Evolutionary conservation across 2,888 invertebrate species (phyloP), one percentile per base, ranked within the genome.

Genomic region (Callimorpha dominula): DNA sequence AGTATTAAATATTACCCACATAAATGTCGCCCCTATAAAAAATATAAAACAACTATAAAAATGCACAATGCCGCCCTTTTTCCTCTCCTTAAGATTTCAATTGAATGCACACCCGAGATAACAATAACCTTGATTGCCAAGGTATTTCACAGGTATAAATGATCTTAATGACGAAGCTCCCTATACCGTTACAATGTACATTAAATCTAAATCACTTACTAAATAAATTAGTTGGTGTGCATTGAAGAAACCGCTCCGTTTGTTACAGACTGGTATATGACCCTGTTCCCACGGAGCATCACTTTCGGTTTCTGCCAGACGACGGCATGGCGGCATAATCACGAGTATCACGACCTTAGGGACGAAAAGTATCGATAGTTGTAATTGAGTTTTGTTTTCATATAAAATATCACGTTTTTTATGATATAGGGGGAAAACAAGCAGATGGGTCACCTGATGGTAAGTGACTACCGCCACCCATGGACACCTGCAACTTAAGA

Each of bases 271-370:
- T 40, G 78, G 63, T 60, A 67, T 71, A 69, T 82, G 85, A 71
- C 82, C 87, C 77, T 76, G 82, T 87, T 87, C 87, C 80, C 86
- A 87, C 81, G 81, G 68, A 66, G 70, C 82, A 85, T 78, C 83
- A 86, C 88, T 87, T 87, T 88, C 87, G 75, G 83, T 88, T 87
- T 88, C 85, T 72, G 69, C 74, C 73, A 82, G 84, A 84, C 81
- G 76, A 84, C 81, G 76, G 60, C 71, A 75, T 75, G 76, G 83
- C 81, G 76, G 60, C 71, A 75, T 75, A 73, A 78, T 83, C 85
- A 81, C 81, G 83, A 83, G 71, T 78, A 77, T 83, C 85, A 81
- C 81, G 83, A 85, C 74, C 78, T 73, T 76, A 82, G 79, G 65
- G 81, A 74, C 68, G 82, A 50, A n/a, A 7, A 12, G 12, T 31